phyloP scores from a whole-genome alignment of 1,140 invertebrate species.

The Ectropis grisescens region DNA sequence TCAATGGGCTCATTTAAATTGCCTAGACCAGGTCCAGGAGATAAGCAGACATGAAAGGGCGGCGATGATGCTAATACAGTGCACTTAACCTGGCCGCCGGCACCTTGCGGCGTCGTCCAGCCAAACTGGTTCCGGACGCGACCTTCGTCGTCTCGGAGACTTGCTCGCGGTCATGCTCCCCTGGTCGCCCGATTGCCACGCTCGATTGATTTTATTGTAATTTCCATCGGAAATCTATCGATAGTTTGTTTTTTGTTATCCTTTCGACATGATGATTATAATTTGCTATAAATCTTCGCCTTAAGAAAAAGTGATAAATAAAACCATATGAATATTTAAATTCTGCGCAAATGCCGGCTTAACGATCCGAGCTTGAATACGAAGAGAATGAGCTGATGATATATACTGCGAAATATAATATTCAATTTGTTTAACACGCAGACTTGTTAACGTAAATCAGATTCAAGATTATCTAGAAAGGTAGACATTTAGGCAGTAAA shows the following conservation, averaged over 20 bases:
- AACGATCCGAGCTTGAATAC: too few relatives aligned
- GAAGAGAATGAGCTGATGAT: too few relatives aligned
- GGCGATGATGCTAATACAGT: conserved; percentile 60
- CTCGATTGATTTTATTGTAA: conserved; percentile 39
- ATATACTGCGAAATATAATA: too few relatives aligned
- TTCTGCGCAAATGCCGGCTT: too few relatives aligned
- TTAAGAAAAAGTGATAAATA: too few relatives aligned
- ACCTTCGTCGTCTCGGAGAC: conserved; percentile 49
- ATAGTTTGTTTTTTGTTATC: too few relatives aligned
- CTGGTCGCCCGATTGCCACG: conserved; percentile 44
- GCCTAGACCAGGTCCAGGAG: conserved; percentile 41
- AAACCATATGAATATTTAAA: too few relatives aligned
- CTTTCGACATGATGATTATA: neutral
- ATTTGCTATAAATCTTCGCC: too few relatives aligned
- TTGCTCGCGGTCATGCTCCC: conserved; percentile 39
- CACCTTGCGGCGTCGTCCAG: conserved; percentile 55
- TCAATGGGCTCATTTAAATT: conserved; percentile 59
- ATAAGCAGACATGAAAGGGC: conserved; percentile 62
- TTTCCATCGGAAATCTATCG: conserved; percentile 7
- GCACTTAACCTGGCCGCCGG: conserved; percentile 58
- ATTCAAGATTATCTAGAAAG: too few relatives aligned
- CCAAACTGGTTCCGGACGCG: conserved; percentile 56
- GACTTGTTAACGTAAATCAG: too few relatives aligned
- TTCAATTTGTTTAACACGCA: too few relatives aligned
- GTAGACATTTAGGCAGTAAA: too few relatives aligned